These are phyloP conservation scores for fruit fly (Drosophila melanogaster) DNA, from an alignment of 1,140 invertebrate genomes.

Conservation along the genomic window Release_6_plus_ISO1_MT NT_033777.3:19625501-19626000, in stretches of 20 bases:
- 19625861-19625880: constrained; percentile 26
- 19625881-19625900: constrained; percentile 51
- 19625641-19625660: constrained; percentile 1
- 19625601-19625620: constrained; percentile 1
- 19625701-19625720: constrained; percentile 45
- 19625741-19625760: constrained; percentile 52
- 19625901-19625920: constrained; percentile 41
- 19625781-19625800: constrained; percentile 36
- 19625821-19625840: constrained; percentile 39
- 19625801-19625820: constrained; percentile 40
- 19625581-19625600: constrained; percentile 30
- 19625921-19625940: constrained; percentile 31
- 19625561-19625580: constrained; percentile 18
- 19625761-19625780: constrained; percentile 22
- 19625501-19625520: constrained; percentile 60
- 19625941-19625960: constrained; percentile 28
- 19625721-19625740: constrained; percentile 30
- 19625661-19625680: not conserved
- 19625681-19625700: constrained; percentile 4
- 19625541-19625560: constrained; percentile 30
- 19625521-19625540: constrained; percentile 25
- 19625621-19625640: constrained; percentile 35
- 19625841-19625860: constrained; percentile 4
- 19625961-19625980: constrained; percentile 32
- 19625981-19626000: constrained; percentile 7